Evolutionary conservation across 2,888 invertebrate genomes (phyloP).

Genomic region (Acanthosoma haemorrhoidale): DNA sequence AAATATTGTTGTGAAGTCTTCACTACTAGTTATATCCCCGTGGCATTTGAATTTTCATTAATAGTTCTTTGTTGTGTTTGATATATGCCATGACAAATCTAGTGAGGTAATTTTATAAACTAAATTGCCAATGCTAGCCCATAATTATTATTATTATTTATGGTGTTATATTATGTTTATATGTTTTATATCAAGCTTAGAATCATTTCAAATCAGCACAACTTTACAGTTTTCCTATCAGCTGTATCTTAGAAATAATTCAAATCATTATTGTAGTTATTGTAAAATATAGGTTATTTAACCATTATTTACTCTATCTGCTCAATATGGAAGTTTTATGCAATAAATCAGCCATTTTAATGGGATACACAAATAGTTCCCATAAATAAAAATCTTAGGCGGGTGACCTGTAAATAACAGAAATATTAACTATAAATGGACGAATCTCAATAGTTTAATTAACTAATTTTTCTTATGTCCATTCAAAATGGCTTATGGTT

Average conservation of each 20-base stretch:
- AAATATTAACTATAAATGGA: background rate
- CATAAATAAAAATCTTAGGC: background rate
- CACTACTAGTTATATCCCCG: slow-evolving; percentile 23
- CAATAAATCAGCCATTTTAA: slow-evolving; percentile 26
- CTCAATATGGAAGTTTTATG: slow-evolving; percentile 17
- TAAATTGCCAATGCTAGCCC: slow-evolving; percentile 21
- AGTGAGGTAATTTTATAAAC: slow-evolving; percentile 15
- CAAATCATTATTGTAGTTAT: slow-evolving; percentile 26
- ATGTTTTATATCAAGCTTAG: slow-evolving; percentile 25
- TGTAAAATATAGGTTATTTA: slow-evolving; percentile 28
- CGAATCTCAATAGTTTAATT: slow-evolving; percentile 36
- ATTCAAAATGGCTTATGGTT: slow-evolving; percentile 31
- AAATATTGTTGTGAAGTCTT: slow-evolving; percentile 27
- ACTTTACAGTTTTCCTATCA: slow-evolving; percentile 28
- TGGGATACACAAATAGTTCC: background rate
- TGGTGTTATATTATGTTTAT: slow-evolving; percentile 17
- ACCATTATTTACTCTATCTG: slow-evolving; percentile 29
- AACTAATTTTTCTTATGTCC: slow-evolving; percentile 30
- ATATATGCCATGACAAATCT: slow-evolving; percentile 23
- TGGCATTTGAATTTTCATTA: slow-evolving; percentile 17
- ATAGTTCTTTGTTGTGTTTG: slow-evolving; percentile 22
- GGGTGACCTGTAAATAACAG: slow-evolving; percentile 18
- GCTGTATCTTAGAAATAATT: slow-evolving; percentile 27
- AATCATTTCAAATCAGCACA: slow-evolving; percentile 22
- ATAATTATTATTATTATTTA: slow-evolving; percentile 19